Conservation (phyloP, 1,140 invertebrate species). For the Dendroctonus valens region DNA sequence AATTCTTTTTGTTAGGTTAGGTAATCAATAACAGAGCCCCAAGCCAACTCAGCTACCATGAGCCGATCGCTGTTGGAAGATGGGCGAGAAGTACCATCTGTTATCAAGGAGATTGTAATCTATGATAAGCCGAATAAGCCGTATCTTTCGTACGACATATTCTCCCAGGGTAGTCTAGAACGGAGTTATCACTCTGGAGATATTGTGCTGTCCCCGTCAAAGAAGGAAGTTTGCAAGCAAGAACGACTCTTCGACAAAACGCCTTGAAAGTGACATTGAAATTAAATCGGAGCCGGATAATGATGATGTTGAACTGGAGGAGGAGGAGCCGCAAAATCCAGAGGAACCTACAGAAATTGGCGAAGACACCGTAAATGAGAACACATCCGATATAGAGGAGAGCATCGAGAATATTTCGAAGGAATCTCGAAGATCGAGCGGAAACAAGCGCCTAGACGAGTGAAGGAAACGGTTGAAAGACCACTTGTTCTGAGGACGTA, state of each 20-base stretch:
- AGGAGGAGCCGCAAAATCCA: neutral
- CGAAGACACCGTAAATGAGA: conserved; percentile 1
- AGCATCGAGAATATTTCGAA: conserved; percentile 5
- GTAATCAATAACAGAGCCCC: too few species aligned
- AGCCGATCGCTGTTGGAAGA: neutral
- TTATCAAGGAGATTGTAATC: conserved; percentile 28
- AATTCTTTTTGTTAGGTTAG: too few species aligned
- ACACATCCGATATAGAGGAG: conserved; percentile 1
- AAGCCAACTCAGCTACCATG: too few species aligned
- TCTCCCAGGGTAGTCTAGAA: neutral
- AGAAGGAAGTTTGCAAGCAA: neutral
- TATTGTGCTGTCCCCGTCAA: neutral
- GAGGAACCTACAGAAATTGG: neutral
- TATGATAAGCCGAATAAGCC: conserved; percentile 29
- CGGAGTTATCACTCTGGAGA: neutral
- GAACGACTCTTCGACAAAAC: neutral
- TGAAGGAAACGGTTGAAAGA: too few species aligned
- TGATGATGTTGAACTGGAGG: neutral
- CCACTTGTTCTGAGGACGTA: too few species aligned
- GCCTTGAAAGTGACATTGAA: neutral
- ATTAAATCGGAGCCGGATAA: neutral
- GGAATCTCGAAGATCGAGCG: neutral
- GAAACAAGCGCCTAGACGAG: neutral
- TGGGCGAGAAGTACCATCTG: conserved; percentile 4
- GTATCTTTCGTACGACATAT: neutral